Evolutionary conservation across 2,888 invertebrate genomes (phyloP).

Genomic region (Aphrophora alni): DNA sequence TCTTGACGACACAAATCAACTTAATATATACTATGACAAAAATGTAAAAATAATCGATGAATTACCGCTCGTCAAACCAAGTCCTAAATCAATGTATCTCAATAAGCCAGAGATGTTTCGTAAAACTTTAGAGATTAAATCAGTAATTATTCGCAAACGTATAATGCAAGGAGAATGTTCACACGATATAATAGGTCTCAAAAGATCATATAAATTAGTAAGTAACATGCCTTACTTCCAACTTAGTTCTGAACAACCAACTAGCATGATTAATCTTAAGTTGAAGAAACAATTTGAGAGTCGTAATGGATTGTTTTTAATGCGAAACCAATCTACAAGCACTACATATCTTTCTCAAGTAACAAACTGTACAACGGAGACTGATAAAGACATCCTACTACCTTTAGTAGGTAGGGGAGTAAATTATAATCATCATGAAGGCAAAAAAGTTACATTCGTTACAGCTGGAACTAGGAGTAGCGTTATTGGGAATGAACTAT

Average conservation of each 20-base stretch:
- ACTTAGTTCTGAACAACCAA: not conserved
- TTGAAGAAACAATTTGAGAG: not conserved
- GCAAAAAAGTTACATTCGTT: too few relatives aligned
- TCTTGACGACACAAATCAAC: not conserved
- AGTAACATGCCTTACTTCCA: not conserved
- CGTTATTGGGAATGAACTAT: too few relatives aligned
- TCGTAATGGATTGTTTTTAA: not conserved
- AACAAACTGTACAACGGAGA: not conserved
- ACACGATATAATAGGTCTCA: not conserved
- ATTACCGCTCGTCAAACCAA: not conserved
- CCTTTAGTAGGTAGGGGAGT: too few relatives aligned
- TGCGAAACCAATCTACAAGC: not conserved
- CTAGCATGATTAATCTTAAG: not conserved
- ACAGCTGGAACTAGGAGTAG: too few relatives aligned
- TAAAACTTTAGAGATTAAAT: not conserved
- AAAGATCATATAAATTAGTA: not conserved
- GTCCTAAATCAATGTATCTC: not conserved
- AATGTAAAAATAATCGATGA: not conserved
- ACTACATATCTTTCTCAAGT: not conserved
- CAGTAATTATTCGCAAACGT: not conserved
- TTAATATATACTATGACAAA: not conserved
- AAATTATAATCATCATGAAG: too few relatives aligned
- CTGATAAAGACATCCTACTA: too few relatives aligned
- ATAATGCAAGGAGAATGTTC: not conserved
- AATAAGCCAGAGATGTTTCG: not conserved